These are phyloP conservation scores for Steatornis caripensis DNA, from an alignment of 2,113 vertebrate species.

Conservation along the genomic window DNA sequence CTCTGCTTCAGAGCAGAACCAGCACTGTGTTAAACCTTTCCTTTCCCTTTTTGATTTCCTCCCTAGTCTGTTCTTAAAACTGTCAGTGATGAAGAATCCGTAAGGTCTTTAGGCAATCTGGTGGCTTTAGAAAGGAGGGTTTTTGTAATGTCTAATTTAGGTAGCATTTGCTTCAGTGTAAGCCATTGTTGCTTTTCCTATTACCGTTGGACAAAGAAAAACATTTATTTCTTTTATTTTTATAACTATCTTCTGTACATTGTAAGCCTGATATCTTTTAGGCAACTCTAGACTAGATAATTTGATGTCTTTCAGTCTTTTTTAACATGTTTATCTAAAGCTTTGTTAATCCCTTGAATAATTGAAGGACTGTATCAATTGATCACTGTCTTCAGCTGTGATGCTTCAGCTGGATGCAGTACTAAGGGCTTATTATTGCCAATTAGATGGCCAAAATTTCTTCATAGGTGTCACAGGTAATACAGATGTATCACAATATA, in stretches of 20 bases:
- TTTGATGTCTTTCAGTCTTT: not conserved
- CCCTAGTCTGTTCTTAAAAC: not conserved
- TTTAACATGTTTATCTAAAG: not conserved
- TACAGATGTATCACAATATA: not conserved
- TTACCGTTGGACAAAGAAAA: not conserved
- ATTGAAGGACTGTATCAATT: not conserved
- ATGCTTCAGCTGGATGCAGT: not conserved
- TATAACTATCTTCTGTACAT: not conserved
- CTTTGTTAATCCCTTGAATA: not conserved
- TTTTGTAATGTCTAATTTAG: not conserved
- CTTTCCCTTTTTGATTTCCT: not conserved
- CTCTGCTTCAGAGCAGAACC: not conserved
- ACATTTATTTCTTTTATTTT: not conserved
- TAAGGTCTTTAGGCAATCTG: not conserved
- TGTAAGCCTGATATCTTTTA: not conserved
- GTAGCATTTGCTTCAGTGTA: not conserved
- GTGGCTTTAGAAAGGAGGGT: fast-evolving
- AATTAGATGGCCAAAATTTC: not conserved
- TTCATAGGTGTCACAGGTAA: not conserved
- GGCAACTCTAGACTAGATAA: not conserved
- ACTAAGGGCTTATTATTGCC: not conserved
- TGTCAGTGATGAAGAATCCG: not conserved
- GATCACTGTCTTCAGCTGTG: not conserved
- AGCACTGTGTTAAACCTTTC: not conserved
- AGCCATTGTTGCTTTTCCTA: not conserved